A percentile compares a stretch with the other conserved stretches of the same genome.
Conservation (phyloP, 1,140 invertebrate genomes). For the Euschistus heros region DNA sequence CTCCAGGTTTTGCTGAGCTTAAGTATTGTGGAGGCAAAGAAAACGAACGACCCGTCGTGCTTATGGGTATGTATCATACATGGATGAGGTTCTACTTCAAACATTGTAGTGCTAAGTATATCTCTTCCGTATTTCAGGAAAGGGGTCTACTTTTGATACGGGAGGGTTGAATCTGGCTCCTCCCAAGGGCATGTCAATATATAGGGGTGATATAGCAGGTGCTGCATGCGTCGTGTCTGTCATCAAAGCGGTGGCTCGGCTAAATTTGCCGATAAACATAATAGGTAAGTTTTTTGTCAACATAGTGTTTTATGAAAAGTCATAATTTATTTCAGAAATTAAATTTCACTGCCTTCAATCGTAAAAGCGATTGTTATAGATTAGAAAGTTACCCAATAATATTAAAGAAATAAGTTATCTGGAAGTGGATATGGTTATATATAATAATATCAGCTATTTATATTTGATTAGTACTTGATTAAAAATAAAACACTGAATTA, state of each 20-base stretch:
- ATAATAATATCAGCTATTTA: too few species aligned
- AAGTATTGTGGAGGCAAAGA: slow-evolving; percentile 31
- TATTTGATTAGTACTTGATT: too few species aligned
- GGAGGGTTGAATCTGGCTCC: slow-evolving; percentile 80
- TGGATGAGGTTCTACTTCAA: background rate
- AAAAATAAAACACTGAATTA: too few species aligned
- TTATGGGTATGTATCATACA: background rate
- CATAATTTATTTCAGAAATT: too few species aligned
- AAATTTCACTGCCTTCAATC: too few species aligned
- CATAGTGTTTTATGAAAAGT: background rate
- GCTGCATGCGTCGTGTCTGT: slow-evolving; percentile 64
- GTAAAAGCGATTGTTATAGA: too few species aligned
- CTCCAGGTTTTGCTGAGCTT: slow-evolving; percentile 43
- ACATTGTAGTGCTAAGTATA: background rate
- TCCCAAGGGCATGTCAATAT: slow-evolving; percentile 59
- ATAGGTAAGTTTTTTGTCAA: background rate
- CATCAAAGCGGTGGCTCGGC: slow-evolving; percentile 53
- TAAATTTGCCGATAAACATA: slow-evolving; percentile 59
- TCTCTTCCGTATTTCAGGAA: slow-evolving; percentile 36
- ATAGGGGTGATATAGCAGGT: slow-evolving; percentile 83
- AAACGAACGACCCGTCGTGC: slow-evolving; percentile 32
- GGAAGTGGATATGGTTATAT: too few species aligned
- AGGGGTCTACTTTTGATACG: slow-evolving; percentile 83
- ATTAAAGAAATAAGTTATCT: too few species aligned
- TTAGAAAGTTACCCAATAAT: too few species aligned